Evolutionary conservation across 2,888 invertebrate species (phyloP), one percentile per base, ranked within the genome.

Genomic region (Lissocephala sabroskyi): DNA sequence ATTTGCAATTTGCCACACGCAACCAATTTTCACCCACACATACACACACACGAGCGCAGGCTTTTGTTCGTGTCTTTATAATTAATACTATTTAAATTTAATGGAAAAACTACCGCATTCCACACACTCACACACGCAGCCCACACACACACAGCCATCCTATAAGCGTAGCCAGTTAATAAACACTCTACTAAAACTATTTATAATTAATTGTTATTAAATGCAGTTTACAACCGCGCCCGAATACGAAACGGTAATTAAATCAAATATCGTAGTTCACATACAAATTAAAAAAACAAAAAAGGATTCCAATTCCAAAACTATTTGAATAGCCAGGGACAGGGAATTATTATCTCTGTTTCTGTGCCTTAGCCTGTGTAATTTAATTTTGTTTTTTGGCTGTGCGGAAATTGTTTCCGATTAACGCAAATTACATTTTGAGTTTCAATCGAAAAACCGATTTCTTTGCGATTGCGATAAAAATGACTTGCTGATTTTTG

Each of bases 181-280:
- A 66, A 56, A 52, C 59, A 52, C 53, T n/a, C n/a, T 57, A 68
- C 68, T 73, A 71, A 68, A 73, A 32, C 49, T 48, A 57, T 68
- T 59, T 73, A 65, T 61, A 68, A 68, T 73, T 73, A 68, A 68
- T 68, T 68, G 56, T 68, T 63, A 61, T 73, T 63, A 68, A 68
- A 73, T 65, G 61, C 66, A 84, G 84, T 85, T 83, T 67, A 84
- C 84, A 70, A 83, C 83, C 68, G 82, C 84, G 64, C 85, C 85
- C 51, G 84, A 85, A 70, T 85, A 85, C 70, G 84, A 85, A 76
- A 82, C 85, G 84, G 84, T 85, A 84, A 84, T 70, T 70, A 68
- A 70, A 70, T 54, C 1, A 29, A 39, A 19, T 19, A 35, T 13
- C 4, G 39, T 19, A n/a, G 17, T n/a, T 19, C 17, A 11, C 61